Evolutionary conservation across 2,797 vertebrate genomes (phyloP), one percentile per base, ranked within the genome.

Genomic region (Antennarius maculatus): DNA sequence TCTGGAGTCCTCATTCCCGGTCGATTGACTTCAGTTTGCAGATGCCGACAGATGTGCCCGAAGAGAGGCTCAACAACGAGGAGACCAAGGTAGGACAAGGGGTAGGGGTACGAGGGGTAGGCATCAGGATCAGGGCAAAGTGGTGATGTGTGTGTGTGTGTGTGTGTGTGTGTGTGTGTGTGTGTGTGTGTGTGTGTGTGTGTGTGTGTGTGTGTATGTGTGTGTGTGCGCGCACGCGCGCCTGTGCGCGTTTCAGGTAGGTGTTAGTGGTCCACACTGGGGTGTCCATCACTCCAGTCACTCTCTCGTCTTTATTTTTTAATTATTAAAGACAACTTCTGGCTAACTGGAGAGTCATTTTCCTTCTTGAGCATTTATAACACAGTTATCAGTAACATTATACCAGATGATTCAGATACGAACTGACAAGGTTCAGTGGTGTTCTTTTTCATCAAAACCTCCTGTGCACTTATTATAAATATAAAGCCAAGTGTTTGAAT

Each of bases 11-110:
- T 87, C 14, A 68, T 51, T 54, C 43, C 53, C 55, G 54, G 56
- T 63, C 42, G 74, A 58, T 81, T 76, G 28, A 57, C 89, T 82
- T 85, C 79, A 88, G 83, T 83, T 83, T 81, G 86, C 88, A 92
- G 91, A 91, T 90, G 88, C 87, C 71, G 88, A 91, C 89, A 89
- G 89, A 92, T 92, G 92, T 83, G 86, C 90, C 85, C 58, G 77
- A 83, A 81, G 85, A 90, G 75, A 84, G 75, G 48, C 77, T 86
- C 84, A 74, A 46, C 72, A 59, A 5, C 69, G 84, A 90, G 78
- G 83, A 88, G 71, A 46, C 61, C 29, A 84, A 83, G 91, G 89
- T 91, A 87, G 65, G 73, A 12, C 27, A n/a, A n/a, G n/a, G 31
- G 7, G 7, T 7, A 31, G 31, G 31, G 39, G 39, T 11, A 12